Conservation (phyloP, 1,140 invertebrate genomes). For the Drosophila pseudoobscura region DNA sequence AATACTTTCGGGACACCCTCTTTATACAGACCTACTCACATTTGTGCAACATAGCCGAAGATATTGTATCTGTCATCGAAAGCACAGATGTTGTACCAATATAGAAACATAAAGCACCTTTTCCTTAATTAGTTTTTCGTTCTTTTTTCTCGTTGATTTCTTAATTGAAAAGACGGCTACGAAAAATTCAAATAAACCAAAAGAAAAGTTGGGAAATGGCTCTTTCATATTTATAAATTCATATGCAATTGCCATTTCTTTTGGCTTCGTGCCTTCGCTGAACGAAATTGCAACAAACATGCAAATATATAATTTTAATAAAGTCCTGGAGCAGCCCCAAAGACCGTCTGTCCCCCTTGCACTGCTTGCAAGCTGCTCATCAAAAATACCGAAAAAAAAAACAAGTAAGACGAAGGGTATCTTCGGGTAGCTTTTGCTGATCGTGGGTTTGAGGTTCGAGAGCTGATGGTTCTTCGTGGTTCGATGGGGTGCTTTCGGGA, state of each 20-base stretch:
- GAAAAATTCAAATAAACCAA: not conserved
- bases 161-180: no score
- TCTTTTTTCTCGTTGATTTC: no score
- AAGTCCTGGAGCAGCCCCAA: conserved; percentile 45
- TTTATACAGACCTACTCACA: conserved; percentile 76
- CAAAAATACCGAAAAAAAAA: conserved; percentile 66
- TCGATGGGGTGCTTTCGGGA: no score
- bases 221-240: conserved; percentile 72
- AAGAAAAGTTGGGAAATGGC: conserved; percentile 50
- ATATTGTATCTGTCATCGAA: conserved; percentile 76
- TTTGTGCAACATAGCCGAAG: conserved; percentile 67
- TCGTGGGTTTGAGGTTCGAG: no score
- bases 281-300: conserved; percentile 73
- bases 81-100: conserved; percentile 52
- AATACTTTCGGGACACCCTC: conserved; percentile 63
- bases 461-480: no score
- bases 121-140: no score
- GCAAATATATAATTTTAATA: conserved; percentile 82
- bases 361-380: conserved; percentile 42
- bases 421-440: no score
- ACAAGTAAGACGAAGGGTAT: no score
- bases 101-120: conserved; percentile 8
- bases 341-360: conserved; percentile 5
- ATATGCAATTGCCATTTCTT: conserved; percentile 59
- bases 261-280: conserved; percentile 40